A percentile compares a stretch with the other conserved stretches of the same genome.
Conservation (phyloP, 2,888 invertebrate genomes). For the Linnaemya vulpina region DNA sequence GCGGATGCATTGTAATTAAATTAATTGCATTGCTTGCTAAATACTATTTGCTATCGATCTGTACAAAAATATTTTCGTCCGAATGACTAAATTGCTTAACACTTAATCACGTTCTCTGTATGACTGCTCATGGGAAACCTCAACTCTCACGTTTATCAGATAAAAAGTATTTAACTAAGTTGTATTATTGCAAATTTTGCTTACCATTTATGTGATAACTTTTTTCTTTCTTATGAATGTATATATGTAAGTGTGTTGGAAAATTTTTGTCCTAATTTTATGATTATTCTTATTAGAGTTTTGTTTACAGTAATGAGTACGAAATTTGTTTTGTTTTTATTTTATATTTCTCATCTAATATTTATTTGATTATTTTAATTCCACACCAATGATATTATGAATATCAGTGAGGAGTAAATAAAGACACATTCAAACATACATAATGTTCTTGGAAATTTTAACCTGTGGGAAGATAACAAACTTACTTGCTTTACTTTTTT, state of each 20-base stretch:
- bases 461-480: too few species aligned
- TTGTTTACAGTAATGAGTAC: conserved; percentile 45
- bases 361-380: conserved; percentile 31
- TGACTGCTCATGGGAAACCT: conserved; percentile 26
- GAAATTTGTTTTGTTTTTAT: conserved; percentile 59
- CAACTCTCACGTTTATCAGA: conserved; percentile 32
- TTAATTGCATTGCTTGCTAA: neutral
- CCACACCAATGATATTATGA: conserved; percentile 7
- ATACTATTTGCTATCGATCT: conserved; percentile 27
- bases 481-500: too few species aligned
- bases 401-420: conserved; percentile 36
- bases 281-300: conserved; percentile 19
- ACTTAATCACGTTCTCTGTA: conserved; percentile 46
- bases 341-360: conserved; percentile 41
- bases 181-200: conserved; percentile 19
- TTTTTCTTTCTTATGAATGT: conserved; percentile 1
- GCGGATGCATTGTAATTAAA: conserved; percentile 53
- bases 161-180: conserved; percentile 28
- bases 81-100: conserved; percentile 60
- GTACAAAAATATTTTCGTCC: conserved; percentile 38
- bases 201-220: conserved; percentile 65
- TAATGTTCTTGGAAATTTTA: conserved; percentile 4
- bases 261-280: conserved; percentile 19
- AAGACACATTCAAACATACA: conserved; percentile 2
- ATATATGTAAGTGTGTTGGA: conserved; percentile 1